Conservation (phyloP, 2,797 vertebrate genomes). For the Lacerta agilis region DNA sequence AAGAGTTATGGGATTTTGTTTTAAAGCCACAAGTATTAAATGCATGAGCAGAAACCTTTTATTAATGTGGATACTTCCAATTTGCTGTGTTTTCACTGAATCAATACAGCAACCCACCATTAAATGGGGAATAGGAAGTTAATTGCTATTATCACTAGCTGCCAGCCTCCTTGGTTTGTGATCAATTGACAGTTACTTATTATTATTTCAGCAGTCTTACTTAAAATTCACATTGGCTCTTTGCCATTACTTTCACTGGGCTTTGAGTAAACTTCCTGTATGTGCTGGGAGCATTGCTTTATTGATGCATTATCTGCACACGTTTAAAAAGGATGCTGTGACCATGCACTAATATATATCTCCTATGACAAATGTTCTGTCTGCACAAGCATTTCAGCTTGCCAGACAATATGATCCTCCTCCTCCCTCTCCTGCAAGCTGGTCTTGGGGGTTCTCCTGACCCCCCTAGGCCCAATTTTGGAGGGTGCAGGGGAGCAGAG, state of each 20-base stretch:
- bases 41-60: conserved; percentile 19
- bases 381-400: neutral
- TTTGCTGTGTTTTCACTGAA: conserved; percentile 30
- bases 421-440: neutral
- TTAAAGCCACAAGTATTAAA: conserved; percentile 7
- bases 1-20: conserved; percentile 29
- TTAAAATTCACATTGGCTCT: conserved; percentile 39
- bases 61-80: conserved; percentile 12
- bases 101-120: conserved; percentile 25
- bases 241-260: neutral
- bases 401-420: neutral
- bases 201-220: conserved; percentile 34
- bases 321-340: conserved; percentile 29
- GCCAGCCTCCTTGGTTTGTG: conserved; percentile 22
- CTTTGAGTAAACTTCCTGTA: conserved; percentile 35
- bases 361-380: neutral
- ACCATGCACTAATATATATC: conserved; percentile 29
- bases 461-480: too few species aligned
- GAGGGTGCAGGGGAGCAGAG: too few species aligned
- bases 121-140: conserved; percentile 23
- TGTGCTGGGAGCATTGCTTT: conserved; percentile 23
- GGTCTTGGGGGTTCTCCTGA: too few species aligned
- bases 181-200: conserved; percentile 27
- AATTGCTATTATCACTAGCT: conserved; percentile 33
- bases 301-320: conserved; percentile 19